These are phyloP conservation scores for Teleopsis dalmanni DNA, from an alignment of 1,140 invertebrate species.

Conservation along the genomic window DNA sequence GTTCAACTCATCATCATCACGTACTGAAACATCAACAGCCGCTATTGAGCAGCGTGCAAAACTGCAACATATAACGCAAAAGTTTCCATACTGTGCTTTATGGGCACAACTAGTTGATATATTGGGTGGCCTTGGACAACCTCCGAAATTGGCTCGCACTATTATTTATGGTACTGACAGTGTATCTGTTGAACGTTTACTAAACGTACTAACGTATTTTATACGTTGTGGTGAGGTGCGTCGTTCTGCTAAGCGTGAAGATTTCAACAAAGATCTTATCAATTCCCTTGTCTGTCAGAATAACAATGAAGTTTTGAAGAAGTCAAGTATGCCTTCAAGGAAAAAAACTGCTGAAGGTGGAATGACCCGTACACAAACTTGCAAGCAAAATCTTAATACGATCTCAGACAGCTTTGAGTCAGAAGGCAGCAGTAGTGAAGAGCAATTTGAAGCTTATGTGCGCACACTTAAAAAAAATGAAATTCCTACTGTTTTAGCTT, in stretches of 20 bases:
- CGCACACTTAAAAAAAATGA: slow-evolving; percentile 36
- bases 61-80: slow-evolving; percentile 35
- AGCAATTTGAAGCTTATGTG: slow-evolving; percentile 11
- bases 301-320: slow-evolving; percentile 19
- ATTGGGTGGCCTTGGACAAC: slow-evolving; percentile 72
- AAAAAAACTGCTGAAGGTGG: slow-evolving; percentile 19
- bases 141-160: slow-evolving; percentile 66
- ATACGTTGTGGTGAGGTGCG: slow-evolving; percentile 67
- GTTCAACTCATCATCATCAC: slow-evolving; percentile 27
- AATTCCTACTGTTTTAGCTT: slow-evolving; percentile 40
- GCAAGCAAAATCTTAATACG: slow-evolving; percentile 36
- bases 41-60: slow-evolving; percentile 39
- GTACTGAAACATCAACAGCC: slow-evolving; percentile 22
- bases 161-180: slow-evolving; percentile 66
- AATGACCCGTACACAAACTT: slow-evolving; percentile 21
- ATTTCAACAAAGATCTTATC: slow-evolving; percentile 38
- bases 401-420: slow-evolving; percentile 25
- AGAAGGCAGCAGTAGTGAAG: slow-evolving; percentile 17
- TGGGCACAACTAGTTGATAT: slow-evolving; percentile 81
- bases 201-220: slow-evolving; percentile 73
- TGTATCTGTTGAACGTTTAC: slow-evolving; percentile 58
- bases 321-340: slow-evolving; percentile 4
- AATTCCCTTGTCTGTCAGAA: slow-evolving; percentile 24
- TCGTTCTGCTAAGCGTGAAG: slow-evolving; percentile 38
- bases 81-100: slow-evolving; percentile 64